A percentile compares a stretch with the other conserved stretches of the same genome.
phyloP scores from a whole-genome alignment of 2,888 invertebrate species.

The Chaetogeoica ovagalla region DNA sequence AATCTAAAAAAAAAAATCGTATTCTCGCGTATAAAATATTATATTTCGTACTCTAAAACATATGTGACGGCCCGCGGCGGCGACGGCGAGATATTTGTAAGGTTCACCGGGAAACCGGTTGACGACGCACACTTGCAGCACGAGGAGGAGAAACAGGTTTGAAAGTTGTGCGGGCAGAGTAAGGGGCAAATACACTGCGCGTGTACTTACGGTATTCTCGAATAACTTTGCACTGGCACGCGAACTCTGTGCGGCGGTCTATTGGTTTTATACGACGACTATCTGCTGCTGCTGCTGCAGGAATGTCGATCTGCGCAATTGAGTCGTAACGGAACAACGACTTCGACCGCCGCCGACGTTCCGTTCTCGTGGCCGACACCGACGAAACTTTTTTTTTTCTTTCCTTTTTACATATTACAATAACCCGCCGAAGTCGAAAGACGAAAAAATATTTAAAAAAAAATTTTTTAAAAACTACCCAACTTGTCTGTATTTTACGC shows the following conservation, averaged over 20 bases:
- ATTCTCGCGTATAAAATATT: too few relatives aligned
- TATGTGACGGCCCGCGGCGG: not conserved
- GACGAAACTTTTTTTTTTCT: too few relatives aligned
- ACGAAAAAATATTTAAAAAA: too few relatives aligned
- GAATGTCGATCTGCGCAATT: slow-evolving; percentile 35
- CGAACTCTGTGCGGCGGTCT: too few relatives aligned
- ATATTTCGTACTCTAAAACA: not conserved
- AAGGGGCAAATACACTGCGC: not conserved
- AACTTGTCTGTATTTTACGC: too few relatives aligned
- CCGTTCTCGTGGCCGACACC: too few relatives aligned
- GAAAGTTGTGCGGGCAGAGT: slow-evolving; percentile 30
- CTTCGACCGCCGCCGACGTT: too few relatives aligned
- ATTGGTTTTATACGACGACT: not conserved
- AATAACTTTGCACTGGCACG: slow-evolving; percentile 19
- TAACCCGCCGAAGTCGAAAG: too few relatives aligned
- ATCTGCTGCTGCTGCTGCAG: slow-evolving; percentile 2
- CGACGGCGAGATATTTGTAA: not conserved
- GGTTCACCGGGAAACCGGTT: slow-evolving; percentile 45
- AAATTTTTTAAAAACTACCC: too few relatives aligned
- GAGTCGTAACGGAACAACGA: slow-evolving; percentile 24
- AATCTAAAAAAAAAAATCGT: too few relatives aligned
- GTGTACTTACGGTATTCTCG: slow-evolving; percentile 36
- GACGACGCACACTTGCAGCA: slow-evolving; percentile 1
- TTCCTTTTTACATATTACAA: too few relatives aligned
- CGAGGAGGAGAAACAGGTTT: slow-evolving; percentile 11